Conservation (phyloP, 2,797 vertebrate species). For the Balearica regulorum region DNA sequence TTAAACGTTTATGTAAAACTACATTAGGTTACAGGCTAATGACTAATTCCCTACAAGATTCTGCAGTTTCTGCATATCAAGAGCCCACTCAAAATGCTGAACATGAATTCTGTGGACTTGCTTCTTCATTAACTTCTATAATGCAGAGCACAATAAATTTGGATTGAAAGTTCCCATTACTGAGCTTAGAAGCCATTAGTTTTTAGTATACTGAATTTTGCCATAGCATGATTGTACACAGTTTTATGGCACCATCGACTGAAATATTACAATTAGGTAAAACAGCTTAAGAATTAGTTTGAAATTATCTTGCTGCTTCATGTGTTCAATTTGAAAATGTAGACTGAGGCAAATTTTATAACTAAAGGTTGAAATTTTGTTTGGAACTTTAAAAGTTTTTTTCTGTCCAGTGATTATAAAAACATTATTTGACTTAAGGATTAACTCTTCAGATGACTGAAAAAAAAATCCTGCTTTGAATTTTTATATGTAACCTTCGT, state of each 20-base stretch:
- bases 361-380: not conserved
- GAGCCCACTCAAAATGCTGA: not conserved
- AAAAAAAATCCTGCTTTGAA: not conserved
- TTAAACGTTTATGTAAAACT: not conserved
- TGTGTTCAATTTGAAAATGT: not conserved
- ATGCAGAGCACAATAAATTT: not conserved
- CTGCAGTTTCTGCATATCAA: not conserved
- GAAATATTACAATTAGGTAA: not conserved
- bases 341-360: not conserved
- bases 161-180: not conserved
- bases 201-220: not conserved
- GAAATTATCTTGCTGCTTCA: not conserved
- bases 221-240: not conserved
- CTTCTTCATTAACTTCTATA: not conserved
- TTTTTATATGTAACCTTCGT: not conserved
- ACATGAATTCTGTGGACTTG: not conserved
- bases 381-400: not conserved
- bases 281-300: not conserved
- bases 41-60: not conserved
- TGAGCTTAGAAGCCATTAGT: not conserved
- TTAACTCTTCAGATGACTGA: not conserved
- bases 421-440: not conserved
- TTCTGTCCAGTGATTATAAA: not conserved
- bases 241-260: constrained; percentile 32
- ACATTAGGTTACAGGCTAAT: not conserved